phyloP scores from a whole-genome alignment of 2,113 vertebrate genomes.

The Takifugu flavidus region DNA sequence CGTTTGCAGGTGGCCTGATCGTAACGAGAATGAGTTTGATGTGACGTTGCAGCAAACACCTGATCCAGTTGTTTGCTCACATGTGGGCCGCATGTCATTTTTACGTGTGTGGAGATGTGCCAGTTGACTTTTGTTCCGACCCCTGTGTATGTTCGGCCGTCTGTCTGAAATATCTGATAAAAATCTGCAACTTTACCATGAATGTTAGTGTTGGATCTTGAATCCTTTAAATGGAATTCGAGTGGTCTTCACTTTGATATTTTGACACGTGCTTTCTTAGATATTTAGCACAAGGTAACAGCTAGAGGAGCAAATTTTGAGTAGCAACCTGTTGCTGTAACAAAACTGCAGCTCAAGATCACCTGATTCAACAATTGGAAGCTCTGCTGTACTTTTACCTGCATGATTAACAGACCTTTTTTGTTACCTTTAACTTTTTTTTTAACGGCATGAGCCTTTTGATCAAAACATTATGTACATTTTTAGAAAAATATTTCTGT shows the following conservation, averaged over 20 bases:
- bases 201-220: no score
- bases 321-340: no score
- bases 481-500: no score
- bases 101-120: background rate
- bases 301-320: no score
- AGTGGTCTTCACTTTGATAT: no score
- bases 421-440: background rate
- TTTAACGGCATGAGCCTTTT: background rate
- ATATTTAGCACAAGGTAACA: no score
- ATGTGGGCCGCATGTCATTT: background rate
- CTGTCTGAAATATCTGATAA: background rate
- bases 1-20: conserved; percentile 78
- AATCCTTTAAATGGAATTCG: no score
- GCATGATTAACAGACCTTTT: conserved; percentile 24
- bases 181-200: no score
- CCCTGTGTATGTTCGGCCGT: background rate
- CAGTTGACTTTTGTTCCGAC: background rate
- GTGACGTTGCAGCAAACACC: conserved; percentile 19
- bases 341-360: no score
- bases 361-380: no score
- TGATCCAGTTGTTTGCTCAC: conserved; percentile 15
- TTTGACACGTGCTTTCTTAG: no score
- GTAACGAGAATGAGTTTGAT: conserved; percentile 60
- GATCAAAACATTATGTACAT: background rate
- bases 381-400: background rate